Evolutionary conservation across 2,888 invertebrate species (phyloP).

Genomic region (Dinocampus coccinellae): DNA sequence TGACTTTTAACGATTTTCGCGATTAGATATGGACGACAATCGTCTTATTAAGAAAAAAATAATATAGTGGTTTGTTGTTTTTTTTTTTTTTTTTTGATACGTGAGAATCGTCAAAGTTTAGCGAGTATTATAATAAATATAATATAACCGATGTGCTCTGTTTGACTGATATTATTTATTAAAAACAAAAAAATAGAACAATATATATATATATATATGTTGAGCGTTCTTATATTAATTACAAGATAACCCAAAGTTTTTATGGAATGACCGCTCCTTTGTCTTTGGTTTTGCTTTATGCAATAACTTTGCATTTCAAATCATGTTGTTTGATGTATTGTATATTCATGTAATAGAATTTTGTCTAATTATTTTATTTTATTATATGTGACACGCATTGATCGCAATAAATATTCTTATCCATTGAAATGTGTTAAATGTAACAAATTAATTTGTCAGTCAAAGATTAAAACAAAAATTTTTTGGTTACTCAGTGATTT

Average conservation of each 20-base stretch:
- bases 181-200: slow-evolving; percentile 30
- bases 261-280: not conserved
- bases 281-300: slow-evolving; percentile 22
- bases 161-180: slow-evolving; percentile 31
- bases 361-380: not conserved
- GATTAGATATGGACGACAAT: slow-evolving; percentile 9
- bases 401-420: not conserved
- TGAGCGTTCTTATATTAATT: slow-evolving; percentile 34
- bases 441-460: not conserved
- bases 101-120: slow-evolving; percentile 39
- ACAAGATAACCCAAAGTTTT: slow-evolving; percentile 28
- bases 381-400: not conserved
- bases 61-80: not conserved
- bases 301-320: slow-evolving; percentile 11
- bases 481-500: too few species aligned
- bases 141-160: slow-evolving; percentile 8
- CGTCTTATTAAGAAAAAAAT: slow-evolving; percentile 4
- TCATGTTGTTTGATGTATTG: not conserved
- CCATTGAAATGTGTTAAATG: not conserved
- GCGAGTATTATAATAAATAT: not conserved
- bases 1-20: slow-evolving; percentile 37
- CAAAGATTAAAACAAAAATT: too few species aligned
- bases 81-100: slow-evolving; percentile 5
- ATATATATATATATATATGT: too few species aligned
- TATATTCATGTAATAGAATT: slow-evolving; percentile 5